Evolutionary conservation across 2,888 invertebrate species (phyloP).

Genomic region (Drosophila borborema): DNA sequence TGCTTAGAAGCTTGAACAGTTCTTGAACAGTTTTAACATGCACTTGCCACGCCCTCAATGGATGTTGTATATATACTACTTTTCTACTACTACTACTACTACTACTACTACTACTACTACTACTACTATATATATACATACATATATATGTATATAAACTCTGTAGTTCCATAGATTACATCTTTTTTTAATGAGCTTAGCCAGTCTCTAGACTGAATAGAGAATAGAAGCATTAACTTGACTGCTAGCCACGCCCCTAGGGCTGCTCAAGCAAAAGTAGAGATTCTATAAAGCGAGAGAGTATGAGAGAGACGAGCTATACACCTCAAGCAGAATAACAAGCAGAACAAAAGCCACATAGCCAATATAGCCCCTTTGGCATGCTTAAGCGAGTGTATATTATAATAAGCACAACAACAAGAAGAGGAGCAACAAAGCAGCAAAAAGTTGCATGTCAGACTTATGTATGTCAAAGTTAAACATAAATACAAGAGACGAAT

Average conservation of each 20-base stretch:
- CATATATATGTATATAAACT: too few species aligned
- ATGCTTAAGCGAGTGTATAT: background rate
- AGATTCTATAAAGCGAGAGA: background rate
- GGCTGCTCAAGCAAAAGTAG: background rate
- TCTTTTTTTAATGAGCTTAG: too few species aligned
- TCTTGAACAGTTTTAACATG: too few species aligned
- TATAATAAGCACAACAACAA: background rate
- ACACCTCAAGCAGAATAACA: background rate
- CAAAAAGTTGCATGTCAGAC: conserved; percentile 73
- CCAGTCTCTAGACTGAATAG: too few species aligned
- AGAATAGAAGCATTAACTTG: background rate
- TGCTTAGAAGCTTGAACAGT: too few species aligned
- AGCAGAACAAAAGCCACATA: background rate
- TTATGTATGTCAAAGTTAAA: conserved; percentile 79
- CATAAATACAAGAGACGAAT: conserved; percentile 73
- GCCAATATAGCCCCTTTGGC: background rate
- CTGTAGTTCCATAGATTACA: too few species aligned
- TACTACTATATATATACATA: too few species aligned
- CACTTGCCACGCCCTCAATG: too few species aligned
- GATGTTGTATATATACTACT: too few species aligned
- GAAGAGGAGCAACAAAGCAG: conserved; percentile 2
- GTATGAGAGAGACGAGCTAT: background rate
- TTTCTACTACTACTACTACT: too few species aligned
- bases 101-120: too few species aligned
- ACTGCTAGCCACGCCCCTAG: background rate